Conservation (phyloP, 2,888 invertebrate species). For the Entomobrya multifasciata region DNA sequence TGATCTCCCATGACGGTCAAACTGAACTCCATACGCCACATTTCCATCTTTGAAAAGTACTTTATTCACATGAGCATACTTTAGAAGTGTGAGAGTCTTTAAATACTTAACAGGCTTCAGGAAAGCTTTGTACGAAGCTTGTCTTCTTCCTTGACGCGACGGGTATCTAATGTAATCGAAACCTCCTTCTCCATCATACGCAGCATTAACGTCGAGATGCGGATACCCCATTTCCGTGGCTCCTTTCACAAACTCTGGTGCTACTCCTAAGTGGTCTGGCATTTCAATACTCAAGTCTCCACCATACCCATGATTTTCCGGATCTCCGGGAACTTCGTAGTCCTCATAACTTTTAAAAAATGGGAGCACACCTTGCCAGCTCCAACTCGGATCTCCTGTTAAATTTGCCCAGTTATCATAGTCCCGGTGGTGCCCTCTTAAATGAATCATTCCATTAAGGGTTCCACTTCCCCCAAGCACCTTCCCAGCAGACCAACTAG, state of each 20-base stretch:
- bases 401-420: slow-evolving; percentile 59
- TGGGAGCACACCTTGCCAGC: slow-evolving; percentile 54
- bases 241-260: not conserved
- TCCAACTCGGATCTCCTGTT: slow-evolving; percentile 53
- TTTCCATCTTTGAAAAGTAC: not conserved
- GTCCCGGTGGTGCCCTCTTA: slow-evolving; percentile 58
- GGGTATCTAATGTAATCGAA: slow-evolving; percentile 24
- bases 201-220: too few species aligned
- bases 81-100: slow-evolving; percentile 24
- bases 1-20: not conserved
- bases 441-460: slow-evolving; percentile 45
- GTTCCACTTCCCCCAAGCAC: slow-evolving; percentile 51
- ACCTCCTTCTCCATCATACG: too few species aligned
- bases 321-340: slow-evolving; percentile 19
- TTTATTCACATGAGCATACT: slow-evolving; percentile 45
- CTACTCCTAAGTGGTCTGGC: not conserved
- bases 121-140: slow-evolving; percentile 12
- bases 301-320: slow-evolving; percentile 4
- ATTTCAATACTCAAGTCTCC: slow-evolving; percentile 6
- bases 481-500: slow-evolving; percentile 58
- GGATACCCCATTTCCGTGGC: not conserved
- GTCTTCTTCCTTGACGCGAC: not conserved
- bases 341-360: slow-evolving; percentile 58
- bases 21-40: slow-evolving; percentile 5
- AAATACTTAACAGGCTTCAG: slow-evolving; percentile 19